phyloP scores from a whole-genome alignment of 2,113 vertebrate genomes.

The Ammodramus savannarum region DNA sequence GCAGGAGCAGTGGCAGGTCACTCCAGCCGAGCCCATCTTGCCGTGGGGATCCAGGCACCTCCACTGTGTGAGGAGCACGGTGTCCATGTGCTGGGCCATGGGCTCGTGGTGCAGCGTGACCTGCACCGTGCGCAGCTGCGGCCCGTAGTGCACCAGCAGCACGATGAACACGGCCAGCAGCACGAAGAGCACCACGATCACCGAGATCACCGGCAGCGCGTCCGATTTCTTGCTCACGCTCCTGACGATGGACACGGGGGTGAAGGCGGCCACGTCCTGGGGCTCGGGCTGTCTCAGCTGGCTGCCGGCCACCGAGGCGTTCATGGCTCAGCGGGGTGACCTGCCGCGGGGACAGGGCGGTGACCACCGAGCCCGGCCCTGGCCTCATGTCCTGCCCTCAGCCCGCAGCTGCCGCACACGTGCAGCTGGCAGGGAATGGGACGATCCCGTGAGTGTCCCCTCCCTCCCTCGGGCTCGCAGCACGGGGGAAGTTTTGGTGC shows the following conservation, averaged over 20 bases:
- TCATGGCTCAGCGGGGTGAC: constrained; percentile 36
- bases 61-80: constrained; percentile 64
- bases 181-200: constrained; percentile 56
- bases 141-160: constrained; percentile 60
- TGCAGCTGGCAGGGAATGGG: neutral
- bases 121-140: constrained; percentile 56
- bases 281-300: constrained; percentile 15
- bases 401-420: neutral
- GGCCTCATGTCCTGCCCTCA: neutral
- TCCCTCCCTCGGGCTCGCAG: fast-evolving
- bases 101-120: constrained; percentile 40
- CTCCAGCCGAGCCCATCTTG: neutral
- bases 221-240: neutral
- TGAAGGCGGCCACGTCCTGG: neutral
- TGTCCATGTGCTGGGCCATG: constrained; percentile 39
- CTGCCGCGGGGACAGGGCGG: neutral
- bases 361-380: fast-evolving
- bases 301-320: neutral
- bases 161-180: constrained; percentile 72
- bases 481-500: neutral
- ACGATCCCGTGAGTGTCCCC: fast-evolving
- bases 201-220: constrained; percentile 46
- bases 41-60: neutral
- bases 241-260: neutral
- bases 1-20: constrained; percentile 1